Base-by-base conservation (phyloP, 2,113 vertebrate genomes). In the Sakesphorus luctuosus region DNA sequence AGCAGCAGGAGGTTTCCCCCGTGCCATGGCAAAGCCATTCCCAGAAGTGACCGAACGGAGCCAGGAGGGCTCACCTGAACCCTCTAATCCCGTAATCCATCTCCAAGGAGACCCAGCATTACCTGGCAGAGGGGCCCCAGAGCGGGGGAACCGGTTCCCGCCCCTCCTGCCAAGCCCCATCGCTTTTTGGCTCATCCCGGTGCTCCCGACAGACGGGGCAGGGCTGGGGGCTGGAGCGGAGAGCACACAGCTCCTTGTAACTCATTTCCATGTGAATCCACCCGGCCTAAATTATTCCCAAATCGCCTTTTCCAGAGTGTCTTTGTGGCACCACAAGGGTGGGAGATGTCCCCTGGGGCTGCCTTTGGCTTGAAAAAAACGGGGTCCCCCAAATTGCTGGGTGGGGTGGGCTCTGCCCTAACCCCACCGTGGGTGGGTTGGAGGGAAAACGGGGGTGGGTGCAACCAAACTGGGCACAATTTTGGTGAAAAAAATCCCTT, bases 1-100 rank as follows among this genome's bases (percentile, higher is more conserved):
- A 2, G 35, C 21, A 21, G 29, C 15, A 7, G 23, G 58, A 61
- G 28, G 47, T 10, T 63, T 46, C 52, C 46, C 38, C 3, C 7
- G 1, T 17, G 16, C 24, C 5, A 0, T 61, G 26, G 55, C 0
- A 3, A 13, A 18, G 24, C 55, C 0, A 1, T 4, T 67, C 82
- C 53, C 1, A 2, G 46, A 33, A 52, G 82, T 10, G 71, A 35
- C 36, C 0, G 4, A 69, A 36, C 4, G 7, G 5, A 4, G 4
- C 28, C 81, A 18, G 65, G 28, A 87, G 72, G 11, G 65, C 59
- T 96, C 82, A 91, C 84, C 84, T 90, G 94, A 94, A 50, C 50
- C 43, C 28, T 38, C 38, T 96, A 94, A 97, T 96, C 96, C 95
- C 35, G 2, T 94, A 90, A 97, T 94, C 96, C 46, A 2, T 97